Base-by-base conservation (phyloP, 2,113 vertebrate genomes). In the Chionodraco myersi region DNA sequence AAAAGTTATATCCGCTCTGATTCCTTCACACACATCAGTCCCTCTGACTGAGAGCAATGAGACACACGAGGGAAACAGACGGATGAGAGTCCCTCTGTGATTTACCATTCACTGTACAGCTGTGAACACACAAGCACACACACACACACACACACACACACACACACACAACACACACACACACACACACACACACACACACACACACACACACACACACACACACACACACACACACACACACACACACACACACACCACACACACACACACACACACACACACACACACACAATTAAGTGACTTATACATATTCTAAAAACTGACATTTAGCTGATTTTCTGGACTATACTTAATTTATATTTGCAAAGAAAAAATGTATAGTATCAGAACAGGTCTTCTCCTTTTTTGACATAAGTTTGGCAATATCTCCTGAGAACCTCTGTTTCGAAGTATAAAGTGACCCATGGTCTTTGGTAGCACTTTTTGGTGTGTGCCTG, bases 1-100 rank as follows among this genome's bases (percentile, higher is more conserved):
- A 88, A 41, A 83, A 65, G 81, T 92, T 92, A 88, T 73, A 75
- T 85, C 77, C n/a, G 90, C 91, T 91, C 90, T 92, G 86, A 92
- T 91, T 92, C 89, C 89, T 86, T 88, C 86, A 85, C 80, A 90
- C 80, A 89, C 90, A 87, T 89, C 86, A 85, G 74, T 78, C 77
- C 81, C 69, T 68, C 83, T 86, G 77, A 34, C 82, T 45, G 60
- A 83, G 79, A 76, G 54, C 11, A 82, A 73, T 56, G 70, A 78
- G 72, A 86, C 84, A 71, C 72, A 59, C 3, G 18, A 71, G 69
- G 6, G 14, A 60, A 81, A 82, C 26, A 61, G 52, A 85, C 89
- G 87, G 74, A 92, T 88, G 88, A 90, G 69, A 75, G 77, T 75
- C 72, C 53, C 70, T 26, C 26, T 2, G 26, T 26, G 26, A 26